Conservation (phyloP, 2,113 vertebrate species). For the Nanorana parkeri region DNA sequence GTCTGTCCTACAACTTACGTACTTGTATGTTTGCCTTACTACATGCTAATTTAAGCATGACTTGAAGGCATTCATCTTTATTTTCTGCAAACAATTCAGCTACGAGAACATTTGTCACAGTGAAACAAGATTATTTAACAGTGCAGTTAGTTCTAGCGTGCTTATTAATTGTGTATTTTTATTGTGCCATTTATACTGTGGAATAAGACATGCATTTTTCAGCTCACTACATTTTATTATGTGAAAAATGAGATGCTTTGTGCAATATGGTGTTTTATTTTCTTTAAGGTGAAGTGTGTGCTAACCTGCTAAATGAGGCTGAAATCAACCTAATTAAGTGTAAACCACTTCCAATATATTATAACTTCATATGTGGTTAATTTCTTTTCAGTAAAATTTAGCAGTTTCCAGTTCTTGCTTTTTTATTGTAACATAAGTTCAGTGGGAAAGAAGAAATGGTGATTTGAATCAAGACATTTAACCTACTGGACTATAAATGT, state of each 20-base stretch:
- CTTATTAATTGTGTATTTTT: constrained; percentile 45
- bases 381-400: constrained; percentile 31
- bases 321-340: constrained; percentile 36
- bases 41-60: no score
- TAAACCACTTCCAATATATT: constrained; percentile 42
- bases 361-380: constrained; percentile 26
- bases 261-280: constrained; percentile 18
- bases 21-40: no score
- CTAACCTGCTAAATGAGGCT: constrained; percentile 47
- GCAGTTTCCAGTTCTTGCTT: background rate
- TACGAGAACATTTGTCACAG: background rate
- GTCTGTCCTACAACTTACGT: no score
- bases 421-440: background rate
- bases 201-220: constrained; percentile 25
- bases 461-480: background rate
- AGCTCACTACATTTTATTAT: constrained; percentile 49
- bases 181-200: constrained; percentile 44
- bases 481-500: background rate
- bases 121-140: constrained; percentile 40
- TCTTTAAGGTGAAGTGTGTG: constrained; percentile 36
- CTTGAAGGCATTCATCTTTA: no score
- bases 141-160: constrained; percentile 12
- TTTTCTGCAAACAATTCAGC: no score
- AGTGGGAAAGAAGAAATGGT: background rate
- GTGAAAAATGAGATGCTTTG: constrained; percentile 30